A percentile compares a stretch with the other conserved stretches of the same genome.
Conservation (phyloP, 2,888 invertebrate genomes). For the Trichacis sp. region DNA sequence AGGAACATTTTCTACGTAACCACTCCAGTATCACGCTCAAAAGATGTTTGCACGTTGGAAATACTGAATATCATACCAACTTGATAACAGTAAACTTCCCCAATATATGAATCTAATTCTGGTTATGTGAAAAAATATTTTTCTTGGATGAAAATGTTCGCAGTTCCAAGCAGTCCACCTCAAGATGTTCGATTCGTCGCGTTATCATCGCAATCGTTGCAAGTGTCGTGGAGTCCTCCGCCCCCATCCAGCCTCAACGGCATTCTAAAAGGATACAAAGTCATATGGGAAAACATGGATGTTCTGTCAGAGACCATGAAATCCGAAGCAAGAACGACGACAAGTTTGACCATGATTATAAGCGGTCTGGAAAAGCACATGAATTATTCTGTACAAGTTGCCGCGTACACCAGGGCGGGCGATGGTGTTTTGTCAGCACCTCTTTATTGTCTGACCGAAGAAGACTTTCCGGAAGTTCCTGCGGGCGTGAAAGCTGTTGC, state of each 20-base stretch:
- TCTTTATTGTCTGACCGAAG: conserved; percentile 88
- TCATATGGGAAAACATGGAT: conserved; percentile 71
- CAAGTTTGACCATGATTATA: conserved; percentile 77
- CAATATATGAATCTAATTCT: too few species aligned
- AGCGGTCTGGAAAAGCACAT: conserved; percentile 86
- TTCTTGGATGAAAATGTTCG: conserved; percentile 26
- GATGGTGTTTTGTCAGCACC: conserved; percentile 89
- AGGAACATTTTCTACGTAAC: too few species aligned
- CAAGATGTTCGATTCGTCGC: conserved; percentile 86
- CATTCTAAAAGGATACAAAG: conserved; percentile 86
- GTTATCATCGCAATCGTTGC: conserved; percentile 84
- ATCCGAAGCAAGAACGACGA: conserved; percentile 75
- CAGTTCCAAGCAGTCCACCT: conserved; percentile 89
- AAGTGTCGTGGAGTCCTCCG: conserved; percentile 89
- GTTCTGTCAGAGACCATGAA: conserved; percentile 59
- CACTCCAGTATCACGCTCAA: too few species aligned
- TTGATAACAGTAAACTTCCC: too few species aligned
- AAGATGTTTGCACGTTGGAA: too few species aligned
- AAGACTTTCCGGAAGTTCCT: conserved; percentile 92
- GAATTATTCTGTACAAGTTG: conserved; percentile 91
- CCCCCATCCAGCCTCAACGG: conserved; percentile 86
- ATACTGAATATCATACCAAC: too few species aligned
- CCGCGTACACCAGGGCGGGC: conserved; percentile 89
- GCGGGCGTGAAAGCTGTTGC: conserved; percentile 92
- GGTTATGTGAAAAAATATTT: too few species aligned